A percentile compares a stretch with the other conserved stretches of the same genome.
These are phyloP conservation scores for Trichogramma pretiosum DNA, from an alignment of 1,140 invertebrate genomes.

Conservation along the genomic window DNA sequence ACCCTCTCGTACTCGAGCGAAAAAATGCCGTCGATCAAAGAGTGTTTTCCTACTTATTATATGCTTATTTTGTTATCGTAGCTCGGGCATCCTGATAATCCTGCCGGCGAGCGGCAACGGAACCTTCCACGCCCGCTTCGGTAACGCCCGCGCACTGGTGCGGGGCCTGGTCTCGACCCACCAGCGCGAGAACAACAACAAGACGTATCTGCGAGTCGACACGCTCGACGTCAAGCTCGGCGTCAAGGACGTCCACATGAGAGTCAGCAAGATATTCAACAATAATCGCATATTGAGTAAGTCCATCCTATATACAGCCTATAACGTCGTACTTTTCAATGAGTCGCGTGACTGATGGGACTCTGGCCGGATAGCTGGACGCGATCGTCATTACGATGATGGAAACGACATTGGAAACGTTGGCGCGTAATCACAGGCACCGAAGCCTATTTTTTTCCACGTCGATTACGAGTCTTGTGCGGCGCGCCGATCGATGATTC, in stretches of 20 bases:
- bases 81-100: slow-evolving; percentile 60
- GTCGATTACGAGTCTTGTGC: too few relatives aligned
- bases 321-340: too few relatives aligned
- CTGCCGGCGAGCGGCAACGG: slow-evolving; percentile 64
- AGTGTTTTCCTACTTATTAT: too few relatives aligned
- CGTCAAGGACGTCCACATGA: slow-evolving; percentile 57
- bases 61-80: slow-evolving; percentile 22
- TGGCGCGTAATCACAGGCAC: too few relatives aligned
- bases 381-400: too few relatives aligned
- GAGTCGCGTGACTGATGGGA: too few relatives aligned
- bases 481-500: too few relatives aligned
- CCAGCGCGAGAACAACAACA: slow-evolving; percentile 37
- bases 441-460: too few relatives aligned
- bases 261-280: slow-evolving; percentile 58
- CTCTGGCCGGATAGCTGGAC: too few relatives aligned
- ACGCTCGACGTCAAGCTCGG: slow-evolving; percentile 52
- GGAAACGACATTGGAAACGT: too few relatives aligned
- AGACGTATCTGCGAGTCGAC: slow-evolving; percentile 56
- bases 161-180: slow-evolving; percentile 50
- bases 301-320: slow-evolving; percentile 32
- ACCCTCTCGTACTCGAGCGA: too few relatives aligned
- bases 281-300: slow-evolving; percentile 64
- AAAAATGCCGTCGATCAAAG: too few relatives aligned
- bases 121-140: slow-evolving; percentile 58
- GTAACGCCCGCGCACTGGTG: slow-evolving; percentile 53